Conservation (phyloP, 2,797 vertebrate species). For the Masticophis lateralis region DNA sequence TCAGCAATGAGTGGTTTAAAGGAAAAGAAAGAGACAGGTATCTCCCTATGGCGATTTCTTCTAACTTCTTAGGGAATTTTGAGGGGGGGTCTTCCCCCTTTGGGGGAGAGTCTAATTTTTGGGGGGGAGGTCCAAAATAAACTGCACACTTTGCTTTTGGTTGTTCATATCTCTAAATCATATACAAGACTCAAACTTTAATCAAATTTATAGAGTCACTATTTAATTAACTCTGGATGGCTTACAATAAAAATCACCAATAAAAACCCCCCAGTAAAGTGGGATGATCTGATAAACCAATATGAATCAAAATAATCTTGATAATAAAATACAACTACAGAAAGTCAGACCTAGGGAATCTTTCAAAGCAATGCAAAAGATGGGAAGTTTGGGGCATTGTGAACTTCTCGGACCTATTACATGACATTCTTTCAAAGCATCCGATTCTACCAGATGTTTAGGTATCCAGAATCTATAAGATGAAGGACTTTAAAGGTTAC, state of each 20-base stretch:
- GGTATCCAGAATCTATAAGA: too few species aligned
- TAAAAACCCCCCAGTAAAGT: background rate
- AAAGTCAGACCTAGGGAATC: background rate
- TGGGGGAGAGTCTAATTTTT: background rate
- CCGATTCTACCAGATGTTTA: too few species aligned
- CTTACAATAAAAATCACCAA: background rate
- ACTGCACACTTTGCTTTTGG: background rate
- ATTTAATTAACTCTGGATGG: background rate
- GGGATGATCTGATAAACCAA: background rate
- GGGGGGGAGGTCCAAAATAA: background rate
- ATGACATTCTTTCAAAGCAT: background rate
- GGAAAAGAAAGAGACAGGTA: background rate
- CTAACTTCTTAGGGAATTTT: background rate
- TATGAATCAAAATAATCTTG: background rate
- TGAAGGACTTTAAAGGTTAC: too few species aligned
- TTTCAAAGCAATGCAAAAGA: background rate
- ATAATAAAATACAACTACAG: background rate
- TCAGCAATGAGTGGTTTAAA: background rate
- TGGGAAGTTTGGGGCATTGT: background rate
- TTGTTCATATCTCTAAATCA: background rate
- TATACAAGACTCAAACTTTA: background rate
- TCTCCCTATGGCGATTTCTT: background rate
- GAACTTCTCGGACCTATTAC: background rate
- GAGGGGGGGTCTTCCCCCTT: background rate
- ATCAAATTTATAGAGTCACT: background rate